phyloP scores from a whole-genome alignment of 1,140 invertebrate genomes.

The Bombus breviceps region DNA sequence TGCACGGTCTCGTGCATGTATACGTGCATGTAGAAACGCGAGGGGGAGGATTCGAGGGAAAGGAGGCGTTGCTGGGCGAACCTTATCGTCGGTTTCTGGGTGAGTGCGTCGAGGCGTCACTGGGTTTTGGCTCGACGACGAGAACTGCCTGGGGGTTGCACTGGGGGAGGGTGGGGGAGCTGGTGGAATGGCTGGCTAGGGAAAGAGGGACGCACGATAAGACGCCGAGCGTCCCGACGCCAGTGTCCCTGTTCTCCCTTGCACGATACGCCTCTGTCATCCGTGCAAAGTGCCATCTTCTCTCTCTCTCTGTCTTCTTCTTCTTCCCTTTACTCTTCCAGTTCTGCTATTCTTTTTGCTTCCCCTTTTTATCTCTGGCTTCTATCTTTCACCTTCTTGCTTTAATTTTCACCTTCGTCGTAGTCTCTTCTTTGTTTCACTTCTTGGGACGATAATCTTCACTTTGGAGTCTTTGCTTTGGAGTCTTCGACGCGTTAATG shows the following conservation, averaged over 20 bases:
- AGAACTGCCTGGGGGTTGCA: conserved; percentile 46
- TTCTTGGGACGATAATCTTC: conserved; percentile 30
- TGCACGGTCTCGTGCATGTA: conserved; percentile 28
- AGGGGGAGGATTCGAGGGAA: conserved; percentile 51
- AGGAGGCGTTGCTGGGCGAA: conserved; percentile 78
- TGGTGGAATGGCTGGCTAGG: conserved; percentile 42
- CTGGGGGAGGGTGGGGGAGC: conserved; percentile 56
- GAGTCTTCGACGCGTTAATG: conserved; percentile 70
- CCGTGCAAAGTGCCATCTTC: conserved; percentile 55
- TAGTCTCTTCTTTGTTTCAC: neutral
- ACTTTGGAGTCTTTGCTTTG: conserved; percentile 54
- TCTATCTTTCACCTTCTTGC: conserved; percentile 23
- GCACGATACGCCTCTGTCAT: conserved; percentile 68
- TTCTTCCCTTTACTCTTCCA: neutral
- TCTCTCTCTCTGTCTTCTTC: conserved; percentile 22
- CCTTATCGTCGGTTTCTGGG: conserved; percentile 82
- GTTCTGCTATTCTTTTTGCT: neutral
- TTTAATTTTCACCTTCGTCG: conserved; percentile 16
- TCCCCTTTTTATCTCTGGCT: neutral
- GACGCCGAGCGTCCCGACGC: conserved; percentile 77
- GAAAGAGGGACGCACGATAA: conserved; percentile 72
- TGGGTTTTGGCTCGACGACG: conserved; percentile 75
- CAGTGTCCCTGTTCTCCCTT: conserved; percentile 57
- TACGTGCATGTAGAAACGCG: conserved; percentile 39
- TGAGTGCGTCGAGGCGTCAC: conserved; percentile 80